phyloP scores from a whole-genome alignment of 1,140 invertebrate species.

The Nephotettix cincticeps region DNA sequence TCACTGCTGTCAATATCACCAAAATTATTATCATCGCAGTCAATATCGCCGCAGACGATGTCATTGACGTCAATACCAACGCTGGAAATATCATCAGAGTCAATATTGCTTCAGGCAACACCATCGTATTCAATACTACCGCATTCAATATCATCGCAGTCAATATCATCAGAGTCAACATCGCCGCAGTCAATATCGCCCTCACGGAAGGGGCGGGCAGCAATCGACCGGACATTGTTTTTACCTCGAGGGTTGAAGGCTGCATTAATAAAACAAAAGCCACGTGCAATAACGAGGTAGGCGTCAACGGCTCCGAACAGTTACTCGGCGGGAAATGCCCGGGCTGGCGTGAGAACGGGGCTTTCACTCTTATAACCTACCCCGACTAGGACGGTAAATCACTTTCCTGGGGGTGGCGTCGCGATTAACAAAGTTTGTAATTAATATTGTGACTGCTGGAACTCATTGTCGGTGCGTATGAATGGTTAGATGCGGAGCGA shows the following conservation, averaged over 20 bases:
- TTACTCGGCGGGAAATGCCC: neutral
- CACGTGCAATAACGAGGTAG: neutral
- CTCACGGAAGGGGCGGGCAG: neutral
- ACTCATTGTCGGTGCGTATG: too few species aligned
- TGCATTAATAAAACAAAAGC: conserved; percentile 18
- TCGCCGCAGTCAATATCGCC: too few species aligned
- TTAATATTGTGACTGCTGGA: neutral
- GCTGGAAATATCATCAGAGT: too few species aligned
- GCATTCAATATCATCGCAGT: too few species aligned
- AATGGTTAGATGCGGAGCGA: too few species aligned
- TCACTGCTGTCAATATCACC: too few species aligned
- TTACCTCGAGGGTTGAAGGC: neutral
- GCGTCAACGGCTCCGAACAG: neutral
- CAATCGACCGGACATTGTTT: conserved; percentile 17
- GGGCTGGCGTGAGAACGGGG: neutral
- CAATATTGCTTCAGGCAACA: too few species aligned
- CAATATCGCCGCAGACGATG: too few species aligned
- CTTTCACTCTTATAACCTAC: neutral
- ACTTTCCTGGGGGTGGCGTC: neutral
- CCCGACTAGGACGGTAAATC: neutral
- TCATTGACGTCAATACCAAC: too few species aligned
- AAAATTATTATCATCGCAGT: too few species aligned
- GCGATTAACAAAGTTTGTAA: neutral
- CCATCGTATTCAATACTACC: too few species aligned
- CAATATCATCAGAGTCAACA: too few species aligned